Percentiles rank a stretch among this genome's conserved stretches.
Evolutionary conservation across 2,888 invertebrate species (phyloP).

Genomic region (Pseudococcus jackbeardsleyi): DNA sequence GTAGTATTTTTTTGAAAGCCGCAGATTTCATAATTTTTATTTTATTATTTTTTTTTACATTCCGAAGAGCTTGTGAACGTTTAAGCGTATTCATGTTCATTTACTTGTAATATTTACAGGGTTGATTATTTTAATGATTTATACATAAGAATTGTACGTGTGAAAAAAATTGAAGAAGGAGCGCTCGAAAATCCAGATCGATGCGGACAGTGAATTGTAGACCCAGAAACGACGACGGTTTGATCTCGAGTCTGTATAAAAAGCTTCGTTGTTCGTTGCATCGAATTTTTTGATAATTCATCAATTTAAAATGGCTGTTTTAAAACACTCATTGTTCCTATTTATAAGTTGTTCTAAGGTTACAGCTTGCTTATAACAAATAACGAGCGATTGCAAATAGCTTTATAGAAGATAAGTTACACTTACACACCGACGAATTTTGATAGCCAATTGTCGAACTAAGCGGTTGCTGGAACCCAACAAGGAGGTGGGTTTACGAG

Average conservation of each 20-base stretch:
- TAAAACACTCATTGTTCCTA: conserved; percentile 46
- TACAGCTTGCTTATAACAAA: conserved; percentile 26
- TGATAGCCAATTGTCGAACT: background rate
- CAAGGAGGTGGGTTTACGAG: background rate
- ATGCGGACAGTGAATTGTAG: background rate
- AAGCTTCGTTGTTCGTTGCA: background rate
- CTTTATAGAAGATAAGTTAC: background rate
- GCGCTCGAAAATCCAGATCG: background rate
- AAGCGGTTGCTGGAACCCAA: background rate
- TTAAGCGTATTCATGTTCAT: conserved; percentile 53
- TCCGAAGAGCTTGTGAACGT: conserved; percentile 49
- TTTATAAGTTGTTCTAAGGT: conserved; percentile 1
- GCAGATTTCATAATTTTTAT: conserved; percentile 18
- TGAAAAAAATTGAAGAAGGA: background rate
- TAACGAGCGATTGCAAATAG: background rate
- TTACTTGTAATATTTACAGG: conserved; percentile 34
- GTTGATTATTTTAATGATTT: conserved; percentile 52
- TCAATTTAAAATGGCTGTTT: conserved; percentile 38
- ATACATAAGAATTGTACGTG: background rate
- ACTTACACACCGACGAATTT: background rate
- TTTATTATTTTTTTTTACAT: conserved; percentile 9
- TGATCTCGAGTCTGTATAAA: conserved; percentile 1
- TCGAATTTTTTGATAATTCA: background rate
- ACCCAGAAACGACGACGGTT: background rate
- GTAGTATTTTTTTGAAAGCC: conserved; percentile 28